A percentile compares a stretch with the other conserved stretches of the same genome.
phyloP scores from a whole-genome alignment of 2,888 invertebrate genomes.

The Ophion ellenae region DNA sequence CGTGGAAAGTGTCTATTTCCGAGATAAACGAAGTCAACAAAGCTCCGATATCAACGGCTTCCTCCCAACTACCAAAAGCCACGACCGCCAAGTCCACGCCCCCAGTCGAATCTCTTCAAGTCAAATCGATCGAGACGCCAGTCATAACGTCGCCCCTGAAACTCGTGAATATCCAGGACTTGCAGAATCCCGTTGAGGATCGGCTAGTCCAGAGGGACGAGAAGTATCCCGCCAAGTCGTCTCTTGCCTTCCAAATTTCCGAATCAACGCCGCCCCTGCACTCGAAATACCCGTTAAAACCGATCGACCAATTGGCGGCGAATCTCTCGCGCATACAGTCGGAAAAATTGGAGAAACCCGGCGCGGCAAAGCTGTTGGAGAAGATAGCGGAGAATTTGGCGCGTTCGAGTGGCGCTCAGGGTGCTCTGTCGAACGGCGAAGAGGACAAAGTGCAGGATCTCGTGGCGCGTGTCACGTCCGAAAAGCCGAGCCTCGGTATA shows the following conservation, averaged over 20 bases:
- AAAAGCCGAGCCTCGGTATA: slow-evolving; percentile 59
- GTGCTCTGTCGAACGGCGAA: slow-evolving; percentile 71
- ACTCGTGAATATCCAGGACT: slow-evolving; percentile 75
- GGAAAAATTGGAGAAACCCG: slow-evolving; percentile 75
- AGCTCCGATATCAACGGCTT: neutral
- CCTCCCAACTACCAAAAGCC: neutral
- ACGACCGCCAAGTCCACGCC: slow-evolving; percentile 35
- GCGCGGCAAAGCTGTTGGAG: slow-evolving; percentile 77
- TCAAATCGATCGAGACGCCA: slow-evolving; percentile 80
- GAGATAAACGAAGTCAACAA: slow-evolving; percentile 28
- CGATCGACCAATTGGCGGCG: slow-evolving; percentile 81
- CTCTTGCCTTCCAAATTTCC: slow-evolving; percentile 31
- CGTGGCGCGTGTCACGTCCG: slow-evolving; percentile 67
- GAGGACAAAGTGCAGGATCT: slow-evolving; percentile 74
- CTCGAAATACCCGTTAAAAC: slow-evolving; percentile 78
- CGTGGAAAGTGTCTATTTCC: slow-evolving; percentile 55
- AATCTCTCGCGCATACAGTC: slow-evolving; percentile 79
- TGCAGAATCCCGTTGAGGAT: slow-evolving; percentile 74
- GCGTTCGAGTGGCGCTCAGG: slow-evolving; percentile 74
- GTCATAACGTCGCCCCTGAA: slow-evolving; percentile 81
- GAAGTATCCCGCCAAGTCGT: slow-evolving; percentile 41
- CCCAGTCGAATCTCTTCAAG: slow-evolving; percentile 51
- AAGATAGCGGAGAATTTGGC: slow-evolving; percentile 82
- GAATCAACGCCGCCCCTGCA: slow-evolving; percentile 61
- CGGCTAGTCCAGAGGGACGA: slow-evolving; percentile 45